Percentiles rank a stretch among this genome's conserved stretches.
Evolutionary conservation across 2,888 invertebrate genomes (phyloP).

Genomic region (Pristionchus maxplancki): DNA sequence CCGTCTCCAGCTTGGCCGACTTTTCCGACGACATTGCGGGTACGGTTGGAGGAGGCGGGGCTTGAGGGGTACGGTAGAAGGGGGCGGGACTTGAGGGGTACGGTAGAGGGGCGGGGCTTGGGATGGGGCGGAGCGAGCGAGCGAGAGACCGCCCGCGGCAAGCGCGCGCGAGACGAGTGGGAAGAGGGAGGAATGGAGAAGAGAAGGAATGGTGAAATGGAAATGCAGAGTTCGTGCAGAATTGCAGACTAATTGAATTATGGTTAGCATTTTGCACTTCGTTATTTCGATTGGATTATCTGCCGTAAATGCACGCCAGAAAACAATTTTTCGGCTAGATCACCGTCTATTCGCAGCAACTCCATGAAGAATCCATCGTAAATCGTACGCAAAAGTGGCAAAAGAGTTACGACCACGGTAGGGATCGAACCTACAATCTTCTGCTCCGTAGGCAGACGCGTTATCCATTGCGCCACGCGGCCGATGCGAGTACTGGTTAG

Average conservation of each 20-base stretch:
- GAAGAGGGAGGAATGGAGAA: neutral
- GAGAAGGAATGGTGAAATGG: neutral
- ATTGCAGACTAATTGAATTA: too few relatives aligned
- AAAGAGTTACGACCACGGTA: conserved; percentile 39
- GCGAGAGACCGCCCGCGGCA: neutral
- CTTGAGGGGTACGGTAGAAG: too few relatives aligned
- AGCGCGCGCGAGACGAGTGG: neutral
- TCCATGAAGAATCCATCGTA: too few relatives aligned
- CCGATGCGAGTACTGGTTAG: too few relatives aligned
- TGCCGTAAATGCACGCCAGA: too few relatives aligned
- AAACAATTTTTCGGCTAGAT: too few relatives aligned
- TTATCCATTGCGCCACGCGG: conserved; percentile 64
- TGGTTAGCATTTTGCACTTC: too few relatives aligned
- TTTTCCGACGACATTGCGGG: neutral
- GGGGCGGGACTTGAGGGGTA: too few relatives aligned
- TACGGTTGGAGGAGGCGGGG: neutral
- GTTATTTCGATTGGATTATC: too few relatives aligned
- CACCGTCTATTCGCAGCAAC: too few relatives aligned
- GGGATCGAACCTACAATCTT: conserved; percentile 76
- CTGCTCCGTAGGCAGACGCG: conserved; percentile 77
- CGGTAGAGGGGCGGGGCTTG: too few relatives aligned
- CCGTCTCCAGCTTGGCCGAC: neutral
- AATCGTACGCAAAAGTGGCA: neutral
- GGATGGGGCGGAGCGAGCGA: neutral
- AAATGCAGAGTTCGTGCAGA: too few relatives aligned